Evolutionary conservation across 2,113 vertebrate species (phyloP), one percentile per base, ranked within the genome.

Genomic region (Vimba vimba): DNA sequence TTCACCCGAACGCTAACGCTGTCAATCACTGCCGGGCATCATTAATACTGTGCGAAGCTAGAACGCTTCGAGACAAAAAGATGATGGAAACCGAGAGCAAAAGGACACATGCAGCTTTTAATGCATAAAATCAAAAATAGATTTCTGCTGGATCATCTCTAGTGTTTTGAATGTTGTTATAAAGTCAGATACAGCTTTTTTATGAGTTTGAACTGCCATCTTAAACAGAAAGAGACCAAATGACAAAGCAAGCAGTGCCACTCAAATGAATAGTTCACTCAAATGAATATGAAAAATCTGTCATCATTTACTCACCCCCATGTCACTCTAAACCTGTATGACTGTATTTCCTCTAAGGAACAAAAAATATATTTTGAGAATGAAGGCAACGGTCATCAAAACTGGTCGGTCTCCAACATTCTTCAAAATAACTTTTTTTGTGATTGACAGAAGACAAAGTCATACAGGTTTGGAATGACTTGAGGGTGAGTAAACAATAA

Each of bases 121-220:
- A 66, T 62, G 27, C 57, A 77, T 33, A 74, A 64, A 84, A 52
- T 52, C 8, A 23, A 33, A 33, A 15, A 47, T 64, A 50, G 83
- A 79, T 50, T 36, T 52, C 43, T 77, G 6, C 59, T 45, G 74
- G 59, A 62, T 84, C 83, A 75, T 25, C 62, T 64, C 15, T 47
- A 39, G 79, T 23, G 52, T 52, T 79, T 23, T 23, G 17, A 59
- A 30, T 79, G 15, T 25, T 43, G 21, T 30, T 30, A 50, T 36
- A n/a, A 79, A 79, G 30, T 7, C 30, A 8, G 33, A 39, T 60
- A 6, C 30, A 25, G 30, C 21, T 59, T 57, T 76, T 62, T 43
- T 79, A 11, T 79, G 23, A 4, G 19, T 6, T 10, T 45, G 10
- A 45, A 43, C 19, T n/a, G 39, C 23, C 50, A 1, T 30, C 17